Conservation (phyloP, 1,140 invertebrate genomes). For the Drosophila subobscura region DNA sequence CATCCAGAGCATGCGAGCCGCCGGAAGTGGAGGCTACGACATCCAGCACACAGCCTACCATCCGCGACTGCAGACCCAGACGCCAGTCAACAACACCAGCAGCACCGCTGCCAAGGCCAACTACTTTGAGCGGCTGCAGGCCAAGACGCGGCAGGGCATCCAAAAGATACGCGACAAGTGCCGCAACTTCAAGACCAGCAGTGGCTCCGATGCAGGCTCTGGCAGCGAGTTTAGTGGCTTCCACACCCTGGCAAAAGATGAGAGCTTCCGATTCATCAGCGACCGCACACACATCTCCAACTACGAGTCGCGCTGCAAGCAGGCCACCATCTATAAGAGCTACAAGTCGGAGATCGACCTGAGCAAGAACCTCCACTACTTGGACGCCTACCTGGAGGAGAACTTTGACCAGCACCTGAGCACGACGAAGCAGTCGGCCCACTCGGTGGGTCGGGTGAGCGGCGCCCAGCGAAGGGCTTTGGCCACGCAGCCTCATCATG, state of each 20-base stretch:
- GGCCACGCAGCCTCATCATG: slow-evolving; percentile 37
- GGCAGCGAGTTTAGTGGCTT: slow-evolving; percentile 68
- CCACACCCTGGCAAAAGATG: slow-evolving; percentile 72
- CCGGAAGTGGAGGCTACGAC: slow-evolving; percentile 62
- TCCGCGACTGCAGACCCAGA: slow-evolving; percentile 33
- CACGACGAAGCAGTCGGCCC: slow-evolving; percentile 57
- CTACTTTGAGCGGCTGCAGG: slow-evolving; percentile 78
- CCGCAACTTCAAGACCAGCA: slow-evolving; percentile 69
- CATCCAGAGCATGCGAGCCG: slow-evolving; percentile 68
- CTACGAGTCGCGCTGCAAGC: slow-evolving; percentile 74
- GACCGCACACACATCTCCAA: slow-evolving; percentile 71
- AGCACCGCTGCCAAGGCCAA: slow-evolving; percentile 53
- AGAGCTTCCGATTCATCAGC: slow-evolving; percentile 80
- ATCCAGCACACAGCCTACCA: slow-evolving; percentile 63
- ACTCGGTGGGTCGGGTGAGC: slow-evolving; percentile 71
- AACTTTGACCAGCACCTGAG: slow-evolving; percentile 75
- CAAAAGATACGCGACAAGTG: slow-evolving; percentile 80
- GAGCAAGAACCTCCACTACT: slow-evolving; percentile 80
- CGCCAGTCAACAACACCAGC: slow-evolving; percentile 11
- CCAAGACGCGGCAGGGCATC: slow-evolving; percentile 74
- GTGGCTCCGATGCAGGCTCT: slow-evolving; percentile 18
- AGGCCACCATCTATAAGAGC: slow-evolving; percentile 81
- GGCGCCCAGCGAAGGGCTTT: slow-evolving; percentile 47
- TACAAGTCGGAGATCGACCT: slow-evolving; percentile 83
- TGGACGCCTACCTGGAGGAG: slow-evolving; percentile 80